Evolutionary conservation across 1,140 invertebrate species (phyloP).

Genomic region (Galleria mellonella): DNA sequence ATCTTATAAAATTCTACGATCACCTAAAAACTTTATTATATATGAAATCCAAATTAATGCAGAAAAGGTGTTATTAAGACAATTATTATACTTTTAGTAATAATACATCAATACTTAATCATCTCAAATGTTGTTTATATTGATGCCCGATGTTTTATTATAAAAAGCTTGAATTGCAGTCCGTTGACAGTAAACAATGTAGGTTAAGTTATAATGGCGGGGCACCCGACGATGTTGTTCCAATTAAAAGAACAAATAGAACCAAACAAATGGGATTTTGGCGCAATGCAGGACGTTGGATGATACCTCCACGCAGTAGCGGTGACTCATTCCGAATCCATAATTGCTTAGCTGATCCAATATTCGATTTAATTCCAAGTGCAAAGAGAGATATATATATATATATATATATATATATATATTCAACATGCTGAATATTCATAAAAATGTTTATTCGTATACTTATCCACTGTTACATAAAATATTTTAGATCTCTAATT

Average conservation of each 20-base stretch:
- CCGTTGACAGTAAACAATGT: background rate
- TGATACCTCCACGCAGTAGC: conserved; percentile 42
- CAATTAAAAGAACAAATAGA: conserved; percentile 51
- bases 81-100: background rate
- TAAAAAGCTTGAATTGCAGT: background rate
- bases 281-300: conserved; percentile 63
- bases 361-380: conserved; percentile 25
- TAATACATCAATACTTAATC: no score
- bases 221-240: conserved; percentile 24
- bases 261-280: conserved; percentile 50
- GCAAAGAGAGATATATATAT: no score
- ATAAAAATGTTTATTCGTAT: no score
- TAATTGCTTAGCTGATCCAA: conserved; percentile 41
- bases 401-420: no score
- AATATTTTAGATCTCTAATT: no score
- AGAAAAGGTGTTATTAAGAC: conserved; percentile 30
- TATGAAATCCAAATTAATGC: background rate
- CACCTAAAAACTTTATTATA: background rate
- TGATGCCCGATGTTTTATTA: no score
- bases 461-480: no score
- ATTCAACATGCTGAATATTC: no score
- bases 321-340: conserved; percentile 46
- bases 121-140: no score
- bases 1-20: conserved; percentile 3
- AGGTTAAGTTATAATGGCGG: conserved; percentile 17